phyloP scores from a whole-genome alignment of 2,113 vertebrate genomes.

The Lasiurus borealis region DNA sequence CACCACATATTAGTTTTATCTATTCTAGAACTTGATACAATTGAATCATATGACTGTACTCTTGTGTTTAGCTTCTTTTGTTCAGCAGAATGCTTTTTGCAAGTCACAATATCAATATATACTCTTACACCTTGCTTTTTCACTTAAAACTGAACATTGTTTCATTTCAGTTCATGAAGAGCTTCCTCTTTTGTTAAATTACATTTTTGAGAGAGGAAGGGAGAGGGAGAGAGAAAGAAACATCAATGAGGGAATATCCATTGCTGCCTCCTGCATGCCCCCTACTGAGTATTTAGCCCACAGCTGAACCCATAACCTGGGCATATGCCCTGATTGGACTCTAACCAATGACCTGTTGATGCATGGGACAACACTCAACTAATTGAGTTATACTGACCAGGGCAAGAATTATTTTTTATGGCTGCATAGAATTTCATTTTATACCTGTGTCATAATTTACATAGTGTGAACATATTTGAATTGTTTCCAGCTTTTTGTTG shows the following conservation, averaged over 20 bases:
- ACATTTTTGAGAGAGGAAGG: too few relatives aligned
- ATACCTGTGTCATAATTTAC: not conserved
- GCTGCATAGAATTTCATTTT: constrained; percentile 5
- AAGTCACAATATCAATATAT: not conserved
- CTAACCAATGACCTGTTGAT: too few relatives aligned
- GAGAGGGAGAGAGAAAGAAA: too few relatives aligned
- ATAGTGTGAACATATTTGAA: not conserved
- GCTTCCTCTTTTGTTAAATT: not conserved
- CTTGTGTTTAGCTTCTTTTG: constrained; percentile 5
- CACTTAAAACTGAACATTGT: not conserved
- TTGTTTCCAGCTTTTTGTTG: constrained; percentile 45
- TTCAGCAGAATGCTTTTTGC: constrained; percentile 11
- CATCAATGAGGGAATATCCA: too few relatives aligned
- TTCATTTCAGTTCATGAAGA: constrained; percentile 23
- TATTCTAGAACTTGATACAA: not conserved
- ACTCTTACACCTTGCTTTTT: not conserved
- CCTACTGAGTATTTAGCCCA: too few relatives aligned
- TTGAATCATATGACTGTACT: not conserved
- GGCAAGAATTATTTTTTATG: not conserved
- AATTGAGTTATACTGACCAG: too few relatives aligned
- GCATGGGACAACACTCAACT: too few relatives aligned
- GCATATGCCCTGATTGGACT: too few relatives aligned
- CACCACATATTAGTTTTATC: not conserved
- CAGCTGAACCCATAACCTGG: too few relatives aligned
- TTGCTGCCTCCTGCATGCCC: too few relatives aligned